Evolutionary conservation across 2,888 invertebrate species (phyloP).

Genomic region (Melitaea athalia): DNA sequence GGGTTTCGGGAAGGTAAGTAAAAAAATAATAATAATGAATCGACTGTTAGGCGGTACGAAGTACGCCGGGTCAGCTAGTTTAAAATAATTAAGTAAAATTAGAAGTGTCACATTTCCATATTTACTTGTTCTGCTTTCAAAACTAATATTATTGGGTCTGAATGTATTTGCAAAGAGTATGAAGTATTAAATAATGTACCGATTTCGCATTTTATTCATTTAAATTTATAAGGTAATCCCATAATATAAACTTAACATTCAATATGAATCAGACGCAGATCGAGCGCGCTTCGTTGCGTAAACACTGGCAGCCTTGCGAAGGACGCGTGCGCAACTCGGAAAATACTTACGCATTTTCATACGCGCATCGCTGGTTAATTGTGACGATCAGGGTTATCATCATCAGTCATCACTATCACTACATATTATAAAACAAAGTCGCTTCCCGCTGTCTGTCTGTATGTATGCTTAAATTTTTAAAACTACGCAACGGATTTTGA

Average conservation of each 20-base stretch:
- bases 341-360: conserved; percentile 61
- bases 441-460: no score
- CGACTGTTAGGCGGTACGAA: no score
- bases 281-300: conserved; percentile 46
- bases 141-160: background rate
- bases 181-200: background rate
- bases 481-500: no score
- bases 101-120: no score
- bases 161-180: background rate
- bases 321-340: conserved; percentile 64
- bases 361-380: conserved; percentile 31
- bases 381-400: conserved; percentile 25
- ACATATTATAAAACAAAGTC: no score
- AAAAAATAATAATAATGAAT: no score
- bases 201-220: background rate
- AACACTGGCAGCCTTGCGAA: conserved; percentile 72
- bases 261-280: conserved; percentile 25
- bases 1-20: no score
- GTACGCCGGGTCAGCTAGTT: no score
- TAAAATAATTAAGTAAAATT: no score
- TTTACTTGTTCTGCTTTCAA: no score
- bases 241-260: conserved; percentile 25
- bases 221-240: conserved; percentile 20
- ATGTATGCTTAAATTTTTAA: no score
- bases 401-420: no score